phyloP scores from a whole-genome alignment of 2,797 vertebrate species.

The Cyprinella venusta region DNA sequence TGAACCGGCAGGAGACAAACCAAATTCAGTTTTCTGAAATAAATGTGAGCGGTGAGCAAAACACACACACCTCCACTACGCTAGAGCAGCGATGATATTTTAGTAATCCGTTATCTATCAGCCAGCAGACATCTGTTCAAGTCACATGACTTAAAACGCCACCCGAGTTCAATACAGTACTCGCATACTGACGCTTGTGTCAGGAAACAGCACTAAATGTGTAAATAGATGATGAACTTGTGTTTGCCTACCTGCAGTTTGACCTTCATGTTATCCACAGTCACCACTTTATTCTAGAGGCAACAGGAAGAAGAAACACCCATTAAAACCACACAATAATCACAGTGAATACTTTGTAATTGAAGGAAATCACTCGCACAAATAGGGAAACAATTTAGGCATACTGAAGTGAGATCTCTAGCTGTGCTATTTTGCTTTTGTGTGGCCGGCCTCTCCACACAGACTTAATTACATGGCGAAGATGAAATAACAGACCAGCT shows the following conservation, averaged over 20 bases:
- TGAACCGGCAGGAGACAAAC: constrained; percentile 38
- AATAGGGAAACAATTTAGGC: constrained; percentile 35
- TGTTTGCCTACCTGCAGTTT: constrained; percentile 90
- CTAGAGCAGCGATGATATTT: background rate
- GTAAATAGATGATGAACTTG: background rate
- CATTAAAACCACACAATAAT: constrained; percentile 9
- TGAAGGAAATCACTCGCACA: background rate
- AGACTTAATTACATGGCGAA: constrained; percentile 77
- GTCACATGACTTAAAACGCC: background rate
- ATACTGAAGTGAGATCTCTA: constrained; percentile 20
- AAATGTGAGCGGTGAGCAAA: background rate
- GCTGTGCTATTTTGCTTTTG: constrained; percentile 7
- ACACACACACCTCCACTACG: background rate
- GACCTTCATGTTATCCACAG: constrained; percentile 90
- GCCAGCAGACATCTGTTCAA: background rate
- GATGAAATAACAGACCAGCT: constrained; percentile 70
- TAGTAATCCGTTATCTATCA: background rate
- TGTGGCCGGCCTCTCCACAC: constrained; percentile 68
- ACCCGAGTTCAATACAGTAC: background rate
- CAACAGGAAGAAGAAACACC: background rate
- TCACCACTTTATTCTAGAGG: constrained; percentile 93
- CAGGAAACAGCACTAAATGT: background rate
- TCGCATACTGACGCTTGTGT: background rate
- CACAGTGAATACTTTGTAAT: constrained; percentile 6
- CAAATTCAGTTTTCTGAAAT: background rate